Evolutionary conservation across 2,888 invertebrate species (phyloP).

Genomic region (Nesidiocoris tenuis): DNA sequence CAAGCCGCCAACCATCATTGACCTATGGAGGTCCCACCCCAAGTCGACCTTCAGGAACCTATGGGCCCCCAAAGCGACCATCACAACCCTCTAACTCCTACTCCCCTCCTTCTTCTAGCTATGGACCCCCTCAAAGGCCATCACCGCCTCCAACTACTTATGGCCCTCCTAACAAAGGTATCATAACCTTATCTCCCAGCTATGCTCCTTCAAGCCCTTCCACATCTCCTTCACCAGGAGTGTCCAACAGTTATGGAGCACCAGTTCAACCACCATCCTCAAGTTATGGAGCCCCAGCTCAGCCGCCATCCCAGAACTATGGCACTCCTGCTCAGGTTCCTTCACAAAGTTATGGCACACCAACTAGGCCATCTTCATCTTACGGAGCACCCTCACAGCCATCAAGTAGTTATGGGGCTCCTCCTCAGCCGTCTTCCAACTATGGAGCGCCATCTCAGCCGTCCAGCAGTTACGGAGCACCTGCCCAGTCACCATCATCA

Average conservation of each 20-base stretch:
- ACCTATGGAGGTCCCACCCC: neutral
- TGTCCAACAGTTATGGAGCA: conserved; percentile 34
- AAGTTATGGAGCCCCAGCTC: conserved; percentile 32
- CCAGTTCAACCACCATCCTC: conserved; percentile 32
- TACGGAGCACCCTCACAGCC: conserved; percentile 46
- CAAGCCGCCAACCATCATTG: conserved; percentile 4
- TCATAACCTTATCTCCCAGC: conserved; percentile 34
- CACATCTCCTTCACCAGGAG: conserved; percentile 39
- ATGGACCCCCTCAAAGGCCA: conserved; percentile 43
- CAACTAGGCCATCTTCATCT: conserved; percentile 43
- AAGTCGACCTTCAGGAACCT: conserved; percentile 49
- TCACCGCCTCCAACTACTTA: conserved; percentile 45
- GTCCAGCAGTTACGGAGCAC: too few species aligned
- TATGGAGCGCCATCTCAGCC: conserved; percentile 46
- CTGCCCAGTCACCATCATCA: conserved; percentile 43
- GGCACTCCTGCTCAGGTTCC: conserved; percentile 40
- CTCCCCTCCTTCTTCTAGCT: conserved; percentile 46
- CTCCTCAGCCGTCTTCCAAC: conserved; percentile 43
- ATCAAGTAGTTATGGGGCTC: conserved; percentile 49
- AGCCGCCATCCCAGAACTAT: conserved; percentile 37
- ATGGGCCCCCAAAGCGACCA: conserved; percentile 51
- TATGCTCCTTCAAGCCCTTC: conserved; percentile 39
- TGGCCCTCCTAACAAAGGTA: conserved; percentile 32
- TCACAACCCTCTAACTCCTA: conserved; percentile 47
- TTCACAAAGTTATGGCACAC: conserved; percentile 47